Conservation (phyloP, 1,140 invertebrate genomes). For the Apis laboriosa region DNA sequence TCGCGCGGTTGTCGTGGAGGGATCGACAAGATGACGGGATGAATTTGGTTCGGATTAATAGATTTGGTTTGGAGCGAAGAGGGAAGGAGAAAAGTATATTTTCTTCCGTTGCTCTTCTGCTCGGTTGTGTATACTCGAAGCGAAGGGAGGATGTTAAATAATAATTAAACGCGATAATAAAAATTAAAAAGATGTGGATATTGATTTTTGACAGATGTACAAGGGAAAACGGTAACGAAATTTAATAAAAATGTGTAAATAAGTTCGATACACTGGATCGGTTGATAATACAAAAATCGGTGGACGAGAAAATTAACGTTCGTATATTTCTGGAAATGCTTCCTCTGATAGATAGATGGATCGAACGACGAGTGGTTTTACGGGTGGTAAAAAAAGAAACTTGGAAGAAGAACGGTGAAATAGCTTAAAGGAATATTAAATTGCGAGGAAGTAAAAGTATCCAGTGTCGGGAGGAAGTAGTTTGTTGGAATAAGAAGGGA, state of each 20-base stretch:
- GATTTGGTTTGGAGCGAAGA: constrained; percentile 46
- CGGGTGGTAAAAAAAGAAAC: neutral
- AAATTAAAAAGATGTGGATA: no score
- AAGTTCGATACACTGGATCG: no score
- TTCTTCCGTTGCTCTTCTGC: neutral
- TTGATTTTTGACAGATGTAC: no score
- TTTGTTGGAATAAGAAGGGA: neutral
- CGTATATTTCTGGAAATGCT: no score
- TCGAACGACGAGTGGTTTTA: neutral
- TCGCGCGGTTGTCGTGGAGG: constrained; percentile 29
- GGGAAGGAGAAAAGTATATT: no score
- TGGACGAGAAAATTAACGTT: neutral
- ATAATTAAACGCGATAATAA: no score
- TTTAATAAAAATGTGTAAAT: no score
- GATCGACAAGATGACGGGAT: neutral
- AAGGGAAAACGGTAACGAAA: no score
- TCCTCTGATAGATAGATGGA: no score
- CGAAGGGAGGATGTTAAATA: no score
- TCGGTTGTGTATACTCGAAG: no score
- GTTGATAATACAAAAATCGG: neutral
- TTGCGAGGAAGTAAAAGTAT: neutral
- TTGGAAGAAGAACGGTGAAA: neutral
- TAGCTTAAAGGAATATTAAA: neutral
- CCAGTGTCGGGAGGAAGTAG: neutral
- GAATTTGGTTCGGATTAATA: constrained; percentile 55